A percentile compares a stretch with the other conserved stretches of the same genome.
Evolutionary conservation across 2,888 invertebrate species (phyloP).

Genomic region (Andrena haemorrhoa): DNA sequence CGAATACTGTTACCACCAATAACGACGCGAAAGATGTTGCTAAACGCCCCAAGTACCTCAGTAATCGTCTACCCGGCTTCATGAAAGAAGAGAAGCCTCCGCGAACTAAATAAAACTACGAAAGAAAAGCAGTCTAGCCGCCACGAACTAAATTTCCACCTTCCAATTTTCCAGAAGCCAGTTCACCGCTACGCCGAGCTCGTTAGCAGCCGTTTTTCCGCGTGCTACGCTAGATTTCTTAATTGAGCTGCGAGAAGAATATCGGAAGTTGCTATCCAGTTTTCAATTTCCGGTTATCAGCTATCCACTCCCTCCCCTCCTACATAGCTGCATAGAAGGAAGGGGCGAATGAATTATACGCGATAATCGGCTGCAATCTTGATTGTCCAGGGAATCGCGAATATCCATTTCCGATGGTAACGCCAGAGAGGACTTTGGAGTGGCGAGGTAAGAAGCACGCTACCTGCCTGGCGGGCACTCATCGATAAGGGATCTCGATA

Average conservation of each 20-base stretch:
- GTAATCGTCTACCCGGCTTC: background rate
- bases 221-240: slow-evolving; percentile 45
- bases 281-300: slow-evolving; percentile 65
- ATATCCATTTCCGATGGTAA: slow-evolving; percentile 60
- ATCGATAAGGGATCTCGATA: slow-evolving; percentile 67
- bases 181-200: slow-evolving; percentile 20
- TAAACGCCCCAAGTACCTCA: background rate
- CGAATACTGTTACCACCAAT: background rate
- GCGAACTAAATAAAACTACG: slow-evolving; percentile 6
- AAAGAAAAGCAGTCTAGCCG: background rate
- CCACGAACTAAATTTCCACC: slow-evolving; percentile 26
- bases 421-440: slow-evolving; percentile 53
- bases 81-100: background rate
- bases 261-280: slow-evolving; percentile 52
- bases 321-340: background rate
- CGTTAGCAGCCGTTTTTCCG: slow-evolving; percentile 39
- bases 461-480: slow-evolving; percentile 59
- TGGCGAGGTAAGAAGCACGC: slow-evolving; percentile 63
- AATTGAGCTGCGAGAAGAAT: slow-evolving; percentile 47
- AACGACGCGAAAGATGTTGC: background rate
- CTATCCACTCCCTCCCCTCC: background rate
- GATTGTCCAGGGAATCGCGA: slow-evolving; percentile 65
- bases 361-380: slow-evolving; percentile 65
- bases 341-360: slow-evolving; percentile 37
- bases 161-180: slow-evolving; percentile 27